Conservation (phyloP, 2,113 vertebrate genomes). For the Guaruba guarouba region DNA sequence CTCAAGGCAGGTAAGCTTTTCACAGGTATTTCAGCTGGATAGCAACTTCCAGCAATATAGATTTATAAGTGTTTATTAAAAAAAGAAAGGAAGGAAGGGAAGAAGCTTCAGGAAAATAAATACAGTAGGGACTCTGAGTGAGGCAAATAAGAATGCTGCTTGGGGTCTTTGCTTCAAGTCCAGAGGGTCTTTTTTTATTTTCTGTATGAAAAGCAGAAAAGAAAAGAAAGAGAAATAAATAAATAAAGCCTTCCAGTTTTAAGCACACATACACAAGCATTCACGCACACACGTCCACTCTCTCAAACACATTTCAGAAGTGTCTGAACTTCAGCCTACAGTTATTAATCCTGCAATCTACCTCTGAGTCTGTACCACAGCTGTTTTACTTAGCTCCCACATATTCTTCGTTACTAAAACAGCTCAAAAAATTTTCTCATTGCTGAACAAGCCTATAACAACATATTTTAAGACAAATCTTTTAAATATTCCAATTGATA, state of each 20-base stretch:
- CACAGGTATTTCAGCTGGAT: constrained; percentile 27
- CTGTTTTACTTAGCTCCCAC: neutral
- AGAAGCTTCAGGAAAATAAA: constrained; percentile 69
- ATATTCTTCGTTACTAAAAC: neutral
- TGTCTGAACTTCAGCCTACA: constrained; percentile 42
- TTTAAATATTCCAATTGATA: neutral
- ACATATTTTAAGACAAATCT: neutral
- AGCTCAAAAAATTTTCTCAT: neutral
- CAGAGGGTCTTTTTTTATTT: constrained; percentile 48
- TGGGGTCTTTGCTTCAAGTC: constrained; percentile 64
- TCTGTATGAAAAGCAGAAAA: constrained; percentile 51
- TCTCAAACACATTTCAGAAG: constrained; percentile 27
- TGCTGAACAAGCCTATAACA: neutral
- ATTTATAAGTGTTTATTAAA: constrained; percentile 71
- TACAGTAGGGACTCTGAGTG: constrained; percentile 60
- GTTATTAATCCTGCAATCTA: constrained; percentile 41
- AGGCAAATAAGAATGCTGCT: constrained; percentile 69
- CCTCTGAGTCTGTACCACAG: neutral
- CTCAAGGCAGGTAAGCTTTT: constrained; percentile 49
- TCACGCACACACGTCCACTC: neutral
- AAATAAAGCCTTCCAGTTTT: constrained; percentile 50
- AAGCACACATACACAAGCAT: neutral
- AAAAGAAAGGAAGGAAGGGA: constrained; percentile 59
- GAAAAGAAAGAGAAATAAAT: constrained; percentile 59
- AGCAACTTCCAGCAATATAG: constrained; percentile 60